Conservation (phyloP, 2,797 vertebrate genomes). For the Eulemur mongoz region DNA sequence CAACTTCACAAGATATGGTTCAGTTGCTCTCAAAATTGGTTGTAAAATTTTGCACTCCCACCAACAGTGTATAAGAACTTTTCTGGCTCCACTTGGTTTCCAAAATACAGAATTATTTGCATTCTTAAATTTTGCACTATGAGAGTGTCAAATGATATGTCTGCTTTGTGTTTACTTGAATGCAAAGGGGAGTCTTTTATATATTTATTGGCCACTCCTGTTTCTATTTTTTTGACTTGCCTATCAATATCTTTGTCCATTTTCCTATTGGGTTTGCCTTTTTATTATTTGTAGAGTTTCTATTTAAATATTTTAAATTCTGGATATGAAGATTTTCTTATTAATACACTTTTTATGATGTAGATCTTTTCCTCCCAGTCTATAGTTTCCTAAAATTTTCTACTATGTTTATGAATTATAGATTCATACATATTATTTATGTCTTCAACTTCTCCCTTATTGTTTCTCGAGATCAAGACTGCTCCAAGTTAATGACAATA, state of each 20-base stretch:
- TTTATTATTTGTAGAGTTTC: background rate
- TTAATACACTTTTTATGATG: background rate
- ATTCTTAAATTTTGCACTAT: background rate
- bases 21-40: background rate
- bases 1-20: background rate
- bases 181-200: background rate
- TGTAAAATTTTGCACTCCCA: background rate
- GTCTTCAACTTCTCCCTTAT: background rate
- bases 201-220: background rate
- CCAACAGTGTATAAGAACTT: background rate
- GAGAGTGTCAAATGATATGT: background rate
- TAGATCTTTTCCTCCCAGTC: background rate
- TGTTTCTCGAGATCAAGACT: background rate
- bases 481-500: background rate
- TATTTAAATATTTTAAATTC: background rate
- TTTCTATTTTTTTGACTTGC: background rate
- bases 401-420: background rate
- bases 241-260: background rate
- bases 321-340: background rate
- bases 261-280: background rate
- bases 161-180: background rate
- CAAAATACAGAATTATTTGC: background rate
- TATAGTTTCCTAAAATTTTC: background rate
- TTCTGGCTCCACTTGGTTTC: background rate
- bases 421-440: background rate